phyloP scores from a whole-genome alignment of 2,113 vertebrate species.

The Physeter macrocephalus region DNA sequence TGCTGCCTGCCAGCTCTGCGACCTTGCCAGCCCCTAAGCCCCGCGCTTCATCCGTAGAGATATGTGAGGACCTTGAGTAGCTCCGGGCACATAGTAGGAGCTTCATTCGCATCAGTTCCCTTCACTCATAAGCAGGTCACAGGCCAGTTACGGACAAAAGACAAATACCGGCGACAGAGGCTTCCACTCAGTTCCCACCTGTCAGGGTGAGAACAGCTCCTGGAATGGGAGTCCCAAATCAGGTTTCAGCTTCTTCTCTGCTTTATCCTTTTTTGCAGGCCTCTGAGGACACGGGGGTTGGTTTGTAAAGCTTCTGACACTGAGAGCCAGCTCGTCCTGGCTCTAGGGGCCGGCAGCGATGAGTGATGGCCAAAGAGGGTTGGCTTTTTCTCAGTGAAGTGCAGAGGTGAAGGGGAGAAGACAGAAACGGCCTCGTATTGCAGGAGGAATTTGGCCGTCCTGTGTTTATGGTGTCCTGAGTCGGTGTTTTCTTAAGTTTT shows the following conservation, averaged over 20 bases:
- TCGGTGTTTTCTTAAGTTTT: rapidly evolving
- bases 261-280: not conserved
- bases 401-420: not conserved
- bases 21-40: rapidly evolving
- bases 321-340: rapidly evolving
- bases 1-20: not conserved
- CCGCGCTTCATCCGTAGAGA: rapidly evolving
- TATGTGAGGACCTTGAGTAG: rapidly evolving
- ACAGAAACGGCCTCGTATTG: rapidly evolving
- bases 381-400: not conserved
- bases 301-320: not conserved
- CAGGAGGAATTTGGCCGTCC: not conserved
- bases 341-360: not conserved
- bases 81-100: not conserved
- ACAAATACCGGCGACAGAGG: rapidly evolving
- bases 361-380: not conserved
- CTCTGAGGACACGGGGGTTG: not conserved
- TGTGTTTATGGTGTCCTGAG: rapidly evolving
- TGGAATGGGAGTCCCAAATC: rapidly evolving
- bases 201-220: not conserved
- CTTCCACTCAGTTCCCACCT: rapidly evolving
- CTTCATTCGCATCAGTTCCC: not conserved
- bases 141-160: not conserved
- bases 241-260: not conserved
- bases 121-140: no score